Conservation (phyloP, 1,140 invertebrate genomes). For the Helicorthomorpha holstii region DNA sequence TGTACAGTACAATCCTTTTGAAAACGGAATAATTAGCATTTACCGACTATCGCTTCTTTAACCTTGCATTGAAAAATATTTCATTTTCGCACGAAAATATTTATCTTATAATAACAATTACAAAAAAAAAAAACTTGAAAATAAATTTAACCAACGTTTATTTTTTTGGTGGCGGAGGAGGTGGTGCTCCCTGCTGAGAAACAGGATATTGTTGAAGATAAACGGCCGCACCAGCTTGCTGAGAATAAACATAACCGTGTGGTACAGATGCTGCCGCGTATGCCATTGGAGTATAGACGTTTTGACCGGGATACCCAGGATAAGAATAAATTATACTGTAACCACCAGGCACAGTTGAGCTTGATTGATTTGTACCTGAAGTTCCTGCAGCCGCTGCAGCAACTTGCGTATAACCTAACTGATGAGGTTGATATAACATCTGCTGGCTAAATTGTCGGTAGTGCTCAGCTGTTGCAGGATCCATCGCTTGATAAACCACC, state of each 20-base stretch:
- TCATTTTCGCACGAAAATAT: too few species aligned
- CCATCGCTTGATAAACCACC: background rate
- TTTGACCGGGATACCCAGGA: constrained; percentile 5
- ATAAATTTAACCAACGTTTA: too few species aligned
- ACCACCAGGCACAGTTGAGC: background rate
- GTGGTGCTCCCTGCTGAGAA: background rate
- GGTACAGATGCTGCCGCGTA: background rate
- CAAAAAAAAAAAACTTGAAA: too few species aligned
- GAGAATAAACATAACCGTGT: constrained; percentile 1
- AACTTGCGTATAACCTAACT: constrained; percentile 1
- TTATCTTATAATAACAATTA: too few species aligned
- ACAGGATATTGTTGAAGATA: background rate
- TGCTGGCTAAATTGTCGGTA: background rate
- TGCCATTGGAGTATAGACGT: constrained; percentile 3
- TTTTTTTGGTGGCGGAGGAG: background rate
- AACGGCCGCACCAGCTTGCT: background rate
- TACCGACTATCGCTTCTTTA: too few species aligned
- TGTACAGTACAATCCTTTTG: too few species aligned
- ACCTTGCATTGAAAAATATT: too few species aligned
- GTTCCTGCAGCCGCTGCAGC: background rate
- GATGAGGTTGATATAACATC: background rate
- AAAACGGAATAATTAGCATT: too few species aligned
- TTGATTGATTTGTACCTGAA: background rate
- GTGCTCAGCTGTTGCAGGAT: background rate
- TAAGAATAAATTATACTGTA: constrained; percentile 8